A percentile compares a stretch with the other conserved stretches of the same genome.
Evolutionary conservation across 2,113 vertebrate species (phyloP).

Genomic region (Delphinus delphis): DNA sequence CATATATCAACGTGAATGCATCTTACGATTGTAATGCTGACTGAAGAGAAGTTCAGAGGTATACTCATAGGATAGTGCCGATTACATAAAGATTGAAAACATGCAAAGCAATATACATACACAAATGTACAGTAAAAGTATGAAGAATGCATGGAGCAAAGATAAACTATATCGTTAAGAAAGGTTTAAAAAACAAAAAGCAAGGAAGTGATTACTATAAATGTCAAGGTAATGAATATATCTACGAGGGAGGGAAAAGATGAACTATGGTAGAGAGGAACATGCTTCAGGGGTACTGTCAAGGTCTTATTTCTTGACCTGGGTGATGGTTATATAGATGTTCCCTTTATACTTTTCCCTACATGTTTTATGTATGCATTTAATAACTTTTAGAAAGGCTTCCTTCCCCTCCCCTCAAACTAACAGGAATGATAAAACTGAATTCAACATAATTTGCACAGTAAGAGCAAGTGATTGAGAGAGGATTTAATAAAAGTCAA

Average conservation of each 20-base stretch:
- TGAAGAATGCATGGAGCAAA: background rate
- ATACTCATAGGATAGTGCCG: background rate
- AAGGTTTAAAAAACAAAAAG: background rate
- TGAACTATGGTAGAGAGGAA: background rate
- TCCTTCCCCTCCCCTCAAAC: background rate
- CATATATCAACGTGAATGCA: background rate
- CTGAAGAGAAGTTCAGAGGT: background rate
- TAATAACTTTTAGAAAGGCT: background rate
- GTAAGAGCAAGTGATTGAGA: background rate
- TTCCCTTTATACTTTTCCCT: background rate
- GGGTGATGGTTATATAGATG: background rate
- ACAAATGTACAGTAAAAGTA: background rate
- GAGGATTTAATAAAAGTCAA: background rate
- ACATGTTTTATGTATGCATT: background rate
- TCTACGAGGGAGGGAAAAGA: background rate
- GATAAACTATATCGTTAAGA: background rate
- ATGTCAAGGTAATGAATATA: background rate
- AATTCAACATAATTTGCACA: background rate
- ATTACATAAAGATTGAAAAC: constrained; percentile 27
- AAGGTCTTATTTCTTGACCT: background rate
- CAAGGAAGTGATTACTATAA: background rate
- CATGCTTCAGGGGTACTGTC: background rate
- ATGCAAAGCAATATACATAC: background rate
- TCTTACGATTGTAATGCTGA: background rate
- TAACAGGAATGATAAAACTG: background rate